Evolutionary conservation across 30 jellyfish, hydroid and myxozoan genomes (phyloP).

Genomic region (Morbakka virulenta): DNA sequence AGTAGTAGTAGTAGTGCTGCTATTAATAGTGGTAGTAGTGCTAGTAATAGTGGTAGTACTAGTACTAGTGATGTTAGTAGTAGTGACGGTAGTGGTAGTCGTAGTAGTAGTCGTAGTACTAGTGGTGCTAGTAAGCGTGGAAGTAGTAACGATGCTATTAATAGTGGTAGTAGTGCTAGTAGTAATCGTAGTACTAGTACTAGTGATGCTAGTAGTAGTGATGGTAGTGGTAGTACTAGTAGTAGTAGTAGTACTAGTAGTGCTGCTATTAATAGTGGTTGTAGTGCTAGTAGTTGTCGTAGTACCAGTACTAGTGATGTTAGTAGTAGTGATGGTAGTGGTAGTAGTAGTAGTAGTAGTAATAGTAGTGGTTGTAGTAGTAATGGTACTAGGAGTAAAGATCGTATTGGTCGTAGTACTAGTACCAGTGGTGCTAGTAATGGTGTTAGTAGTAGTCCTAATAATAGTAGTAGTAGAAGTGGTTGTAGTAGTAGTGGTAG

Average conservation of each 20-base stretch:
- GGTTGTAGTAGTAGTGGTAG: no score
- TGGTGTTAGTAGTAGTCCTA: neutral
- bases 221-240: neutral
- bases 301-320: constrained; percentile 4
- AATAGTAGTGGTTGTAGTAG: neutral
- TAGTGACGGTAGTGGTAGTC: neutral
- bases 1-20: neutral
- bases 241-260: neutral
- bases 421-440: neutral
- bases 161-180: neutral
- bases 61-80: neutral
- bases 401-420: no score
- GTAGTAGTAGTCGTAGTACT: neutral
- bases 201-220: neutral
- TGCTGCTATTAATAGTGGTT: neutral
- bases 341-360: constrained; percentile 1
- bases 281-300: neutral
- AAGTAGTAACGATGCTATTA: neutral
- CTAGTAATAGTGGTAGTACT: neutral
- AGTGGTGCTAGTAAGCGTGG: neutral
- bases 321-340: constrained; percentile 8
- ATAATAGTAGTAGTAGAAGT: no score
- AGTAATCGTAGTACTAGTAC: neutral
- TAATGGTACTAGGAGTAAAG: neutral
- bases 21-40: no score